Conservation (phyloP, 2,113 vertebrate genomes). For the Potamarius usumacintae region DNA sequence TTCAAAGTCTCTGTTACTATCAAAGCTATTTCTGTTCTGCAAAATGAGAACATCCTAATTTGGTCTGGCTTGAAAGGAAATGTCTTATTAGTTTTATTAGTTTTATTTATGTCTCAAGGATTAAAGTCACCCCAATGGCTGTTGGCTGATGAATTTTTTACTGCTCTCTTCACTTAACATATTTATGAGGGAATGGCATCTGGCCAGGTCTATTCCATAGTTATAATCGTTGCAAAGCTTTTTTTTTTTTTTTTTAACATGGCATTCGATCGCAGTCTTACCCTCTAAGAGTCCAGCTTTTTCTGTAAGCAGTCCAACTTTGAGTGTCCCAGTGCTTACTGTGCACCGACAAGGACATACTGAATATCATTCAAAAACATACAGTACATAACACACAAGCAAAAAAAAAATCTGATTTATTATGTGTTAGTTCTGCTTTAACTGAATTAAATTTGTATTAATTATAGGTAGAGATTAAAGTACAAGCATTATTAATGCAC, state of each 20-base stretch:
- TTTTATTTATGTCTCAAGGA: constrained; percentile 56
- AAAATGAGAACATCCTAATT: constrained; percentile 53
- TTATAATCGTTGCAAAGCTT: constrained; percentile 42
- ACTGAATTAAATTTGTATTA: not conserved
- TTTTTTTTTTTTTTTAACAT: constrained; percentile 31
- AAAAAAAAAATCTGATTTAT: not conserved
- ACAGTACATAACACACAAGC: not conserved
- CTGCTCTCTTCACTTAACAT: constrained; percentile 50
- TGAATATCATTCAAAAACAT: not conserved
- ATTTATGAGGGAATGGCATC: constrained; percentile 52
- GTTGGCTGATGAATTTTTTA: constrained; percentile 50
- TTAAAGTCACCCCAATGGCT: constrained; percentile 53
- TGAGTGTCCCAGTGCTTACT: not conserved
- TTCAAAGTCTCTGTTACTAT: constrained; percentile 41
- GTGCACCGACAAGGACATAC: constrained; percentile 4
- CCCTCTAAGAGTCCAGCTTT: not conserved
- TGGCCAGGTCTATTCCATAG: constrained; percentile 42
- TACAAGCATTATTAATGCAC: not conserved
- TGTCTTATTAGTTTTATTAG: constrained; percentile 54
- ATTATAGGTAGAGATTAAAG: not conserved
- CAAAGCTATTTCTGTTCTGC: constrained; percentile 35
- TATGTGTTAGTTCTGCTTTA: not conserved
- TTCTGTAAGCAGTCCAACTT: not conserved
- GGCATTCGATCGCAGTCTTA: constrained; percentile 18
- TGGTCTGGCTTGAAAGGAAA: constrained; percentile 52